Percentiles rank a stretch among this genome's conserved stretches.
These are phyloP conservation scores for Cynopterus sphinx DNA, from an alignment of 2,797 vertebrate species.

Conservation along the genomic window DNA sequence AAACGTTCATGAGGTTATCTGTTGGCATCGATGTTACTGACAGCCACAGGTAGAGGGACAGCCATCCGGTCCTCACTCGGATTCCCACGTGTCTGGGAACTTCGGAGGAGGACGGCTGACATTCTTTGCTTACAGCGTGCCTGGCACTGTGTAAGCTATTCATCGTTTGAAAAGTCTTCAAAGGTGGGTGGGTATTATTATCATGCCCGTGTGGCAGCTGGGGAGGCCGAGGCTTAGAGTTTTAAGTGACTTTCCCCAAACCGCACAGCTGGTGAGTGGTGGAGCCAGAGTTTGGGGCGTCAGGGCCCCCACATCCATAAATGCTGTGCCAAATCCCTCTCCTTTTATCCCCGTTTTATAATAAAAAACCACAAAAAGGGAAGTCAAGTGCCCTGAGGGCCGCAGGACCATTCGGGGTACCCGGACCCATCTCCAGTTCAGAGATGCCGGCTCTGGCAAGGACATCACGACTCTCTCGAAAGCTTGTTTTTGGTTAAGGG, in stretches of 20 bases:
- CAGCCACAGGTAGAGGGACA: background rate
- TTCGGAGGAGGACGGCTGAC: fast-evolving
- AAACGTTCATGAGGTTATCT: background rate
- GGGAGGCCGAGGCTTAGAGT: background rate
- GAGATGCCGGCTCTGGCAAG: background rate
- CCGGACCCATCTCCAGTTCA: background rate
- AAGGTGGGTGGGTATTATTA: background rate
- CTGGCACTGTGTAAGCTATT: background rate
- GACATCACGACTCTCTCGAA: background rate
- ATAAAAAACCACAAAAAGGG: background rate
- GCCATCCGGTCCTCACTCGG: background rate
- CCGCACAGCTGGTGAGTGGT: background rate
- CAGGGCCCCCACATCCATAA: background rate
- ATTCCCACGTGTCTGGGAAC: background rate
- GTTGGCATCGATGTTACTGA: background rate
- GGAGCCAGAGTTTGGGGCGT: background rate
- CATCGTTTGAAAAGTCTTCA: background rate
- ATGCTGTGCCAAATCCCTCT: background rate
- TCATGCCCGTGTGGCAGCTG: background rate
- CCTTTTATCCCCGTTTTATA: background rate
- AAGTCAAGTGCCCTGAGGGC: background rate
- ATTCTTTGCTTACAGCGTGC: background rate
- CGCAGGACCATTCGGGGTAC: background rate
- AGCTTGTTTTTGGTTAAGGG: background rate
- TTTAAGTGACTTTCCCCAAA: background rate